Conservation (phyloP, 2,113 vertebrate species). For the Myanophis thanlyinensis region DNA sequence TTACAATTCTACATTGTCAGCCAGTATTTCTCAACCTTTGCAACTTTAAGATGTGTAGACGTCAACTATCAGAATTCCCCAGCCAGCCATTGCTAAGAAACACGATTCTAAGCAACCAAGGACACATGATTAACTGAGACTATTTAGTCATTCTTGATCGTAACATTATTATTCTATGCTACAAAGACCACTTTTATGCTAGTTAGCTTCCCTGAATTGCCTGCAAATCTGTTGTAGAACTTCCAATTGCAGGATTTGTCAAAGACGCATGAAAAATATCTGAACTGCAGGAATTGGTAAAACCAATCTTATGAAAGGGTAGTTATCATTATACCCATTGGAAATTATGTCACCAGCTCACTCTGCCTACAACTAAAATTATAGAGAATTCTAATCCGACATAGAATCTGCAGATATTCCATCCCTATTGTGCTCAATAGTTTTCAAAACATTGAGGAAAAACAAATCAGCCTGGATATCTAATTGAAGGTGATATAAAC, state of each 20-base stretch:
- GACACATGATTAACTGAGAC: not conserved
- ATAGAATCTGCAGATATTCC: not conserved
- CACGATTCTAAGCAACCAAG: not conserved
- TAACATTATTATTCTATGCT: not conserved
- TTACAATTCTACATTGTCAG: not conserved
- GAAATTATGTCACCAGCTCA: not conserved
- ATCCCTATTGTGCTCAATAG: not conserved
- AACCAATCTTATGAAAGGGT: not conserved
- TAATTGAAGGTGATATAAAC: not conserved
- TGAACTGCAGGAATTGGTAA: not conserved
- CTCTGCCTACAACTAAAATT: not conserved
- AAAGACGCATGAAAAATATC: not conserved
- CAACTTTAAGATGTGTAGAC: not conserved
- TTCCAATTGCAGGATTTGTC: not conserved
- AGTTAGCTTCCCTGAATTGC: too few relatives aligned
- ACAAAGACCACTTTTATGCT: not conserved
- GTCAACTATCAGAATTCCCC: not conserved
- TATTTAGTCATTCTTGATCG: not conserved
- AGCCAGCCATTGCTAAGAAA: not conserved
- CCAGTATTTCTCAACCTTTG: not conserved
- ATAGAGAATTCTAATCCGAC: not conserved
- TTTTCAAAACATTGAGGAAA: not conserved
- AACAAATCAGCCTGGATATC: not conserved
- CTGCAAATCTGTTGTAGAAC: not conserved
- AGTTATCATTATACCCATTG: not conserved